Conservation (phyloP, 2,797 vertebrate genomes). For the Cuculus canorus region DNA sequence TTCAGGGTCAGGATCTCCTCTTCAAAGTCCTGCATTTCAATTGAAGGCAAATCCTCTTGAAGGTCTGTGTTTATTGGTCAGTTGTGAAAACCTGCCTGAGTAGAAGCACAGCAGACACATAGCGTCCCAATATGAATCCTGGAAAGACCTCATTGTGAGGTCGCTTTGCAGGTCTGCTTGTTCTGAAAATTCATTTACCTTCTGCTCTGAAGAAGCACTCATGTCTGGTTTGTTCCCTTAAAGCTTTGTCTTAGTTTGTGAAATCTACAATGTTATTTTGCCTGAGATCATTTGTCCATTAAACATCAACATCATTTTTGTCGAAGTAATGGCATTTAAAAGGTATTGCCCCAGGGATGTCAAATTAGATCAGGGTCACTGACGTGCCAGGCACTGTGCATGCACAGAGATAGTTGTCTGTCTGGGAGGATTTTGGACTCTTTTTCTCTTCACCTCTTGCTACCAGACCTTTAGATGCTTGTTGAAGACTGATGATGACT, state of each 20-base stretch:
- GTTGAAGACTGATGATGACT: background rate
- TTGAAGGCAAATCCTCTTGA: background rate
- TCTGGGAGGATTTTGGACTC: background rate
- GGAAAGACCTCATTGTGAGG: rapidly evolving
- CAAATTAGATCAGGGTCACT: background rate
- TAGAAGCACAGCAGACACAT: background rate
- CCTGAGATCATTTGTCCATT: background rate
- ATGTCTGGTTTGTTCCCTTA: background rate
- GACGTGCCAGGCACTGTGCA: rapidly evolving
- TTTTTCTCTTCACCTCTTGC: background rate
- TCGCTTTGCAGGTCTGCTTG: background rate
- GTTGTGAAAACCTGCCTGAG: background rate
- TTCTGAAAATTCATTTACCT: background rate
- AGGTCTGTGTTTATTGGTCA: background rate
- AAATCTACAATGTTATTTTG: background rate
- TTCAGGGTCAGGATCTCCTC: background rate
- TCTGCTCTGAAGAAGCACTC: background rate
- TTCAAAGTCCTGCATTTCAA: background rate
- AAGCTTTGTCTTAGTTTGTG: background rate
- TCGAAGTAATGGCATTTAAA: background rate
- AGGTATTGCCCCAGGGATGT: background rate
- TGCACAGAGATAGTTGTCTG: background rate
- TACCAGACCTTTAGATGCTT: background rate
- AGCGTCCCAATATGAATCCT: background rate
- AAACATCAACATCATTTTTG: background rate